Evolutionary conservation across 53 echinoderm and acorn worm genomes (phyloP), one percentile per base, ranked within the genome.

Genomic region (Antedon mediterranea): DNA sequence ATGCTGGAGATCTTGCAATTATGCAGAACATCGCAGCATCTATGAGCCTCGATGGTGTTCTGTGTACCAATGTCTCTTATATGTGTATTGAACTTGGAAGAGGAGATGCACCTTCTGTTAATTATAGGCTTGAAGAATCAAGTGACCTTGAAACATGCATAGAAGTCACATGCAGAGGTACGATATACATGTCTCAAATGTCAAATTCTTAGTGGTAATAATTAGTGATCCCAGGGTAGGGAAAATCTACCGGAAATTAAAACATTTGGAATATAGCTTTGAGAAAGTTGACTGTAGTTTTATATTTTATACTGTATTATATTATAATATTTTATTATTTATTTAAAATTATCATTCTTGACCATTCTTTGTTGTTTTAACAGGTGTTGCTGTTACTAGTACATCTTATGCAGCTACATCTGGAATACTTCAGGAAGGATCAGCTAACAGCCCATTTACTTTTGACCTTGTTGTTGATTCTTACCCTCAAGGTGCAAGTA

Each of bases 371-470:
- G 29, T 73, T 18, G 32, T 20, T 77, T 78, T 71, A 30, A 7
- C 74, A 94, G 94, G 94, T 71, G 91, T 94, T 41, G 80, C 83
- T 71, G 76, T 91, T 29, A 89, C 85, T 18, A 26, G 57, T 73
- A 75, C 28, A 80, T 88, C 13, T 27, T 79, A 43, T 85, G 81
- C 31, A 78, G 34, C 34, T 80, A 84, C 85, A 33, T 30, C 30
- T 76, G 72, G 34, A 72, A 28, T 86, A 81, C 3, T 71, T 93
- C 26, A 73, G 75, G 43, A 85, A 83, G 20, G 91, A 87, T 14
- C 77, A 85, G 74, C 41, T 32, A 71, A 93, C 85, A 71, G 18
- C 27, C 71, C 43, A 18, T 57, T 93, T 2, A 77, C 29, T 30
- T 89, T 90, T 32, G 72, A 90, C 79, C 75, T 94, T 28, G 70